These are phyloP conservation scores for Parotia lawesii DNA, from an alignment of 2,113 vertebrate genomes.

Conservation along the genomic window DNA sequence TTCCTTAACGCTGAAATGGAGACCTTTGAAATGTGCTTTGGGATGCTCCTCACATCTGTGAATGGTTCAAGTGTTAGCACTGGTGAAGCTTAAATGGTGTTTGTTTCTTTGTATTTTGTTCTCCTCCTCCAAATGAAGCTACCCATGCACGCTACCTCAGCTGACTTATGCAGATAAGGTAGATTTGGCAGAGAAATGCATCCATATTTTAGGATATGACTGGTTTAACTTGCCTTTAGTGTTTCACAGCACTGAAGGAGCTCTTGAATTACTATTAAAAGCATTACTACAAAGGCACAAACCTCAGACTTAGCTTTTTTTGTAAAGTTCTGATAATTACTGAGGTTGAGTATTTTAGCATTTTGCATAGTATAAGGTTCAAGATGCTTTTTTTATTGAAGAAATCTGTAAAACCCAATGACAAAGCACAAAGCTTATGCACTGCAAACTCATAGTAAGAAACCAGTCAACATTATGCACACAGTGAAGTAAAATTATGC, in stretches of 20 bases:
- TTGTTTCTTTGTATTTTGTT: background rate
- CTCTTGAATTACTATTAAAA: background rate
- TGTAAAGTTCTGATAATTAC: background rate
- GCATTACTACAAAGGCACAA: background rate
- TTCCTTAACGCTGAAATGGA: background rate
- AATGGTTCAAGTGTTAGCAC: background rate
- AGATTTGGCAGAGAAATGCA: background rate
- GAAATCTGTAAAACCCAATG: background rate
- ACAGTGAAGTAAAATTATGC: background rate
- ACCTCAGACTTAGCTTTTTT: background rate
- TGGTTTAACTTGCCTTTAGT: background rate
- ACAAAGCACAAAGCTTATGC: background rate
- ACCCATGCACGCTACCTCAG: background rate
- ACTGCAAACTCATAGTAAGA: background rate
- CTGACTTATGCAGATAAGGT: background rate
- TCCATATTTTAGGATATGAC: background rate
- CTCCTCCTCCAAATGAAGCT: background rate
- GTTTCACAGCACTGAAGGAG: background rate
- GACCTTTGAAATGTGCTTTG: background rate
- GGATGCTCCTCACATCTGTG: background rate
- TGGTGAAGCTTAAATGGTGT: background rate
- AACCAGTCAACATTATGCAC: background rate
- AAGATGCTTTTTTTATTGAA: background rate
- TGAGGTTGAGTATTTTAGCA: background rate
- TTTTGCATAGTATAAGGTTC: background rate